These are phyloP conservation scores for Spongilla lacustris DNA, from an alignment of 37 sponge, comb jelly and placozoan species.

Conservation along the genomic window DNA sequence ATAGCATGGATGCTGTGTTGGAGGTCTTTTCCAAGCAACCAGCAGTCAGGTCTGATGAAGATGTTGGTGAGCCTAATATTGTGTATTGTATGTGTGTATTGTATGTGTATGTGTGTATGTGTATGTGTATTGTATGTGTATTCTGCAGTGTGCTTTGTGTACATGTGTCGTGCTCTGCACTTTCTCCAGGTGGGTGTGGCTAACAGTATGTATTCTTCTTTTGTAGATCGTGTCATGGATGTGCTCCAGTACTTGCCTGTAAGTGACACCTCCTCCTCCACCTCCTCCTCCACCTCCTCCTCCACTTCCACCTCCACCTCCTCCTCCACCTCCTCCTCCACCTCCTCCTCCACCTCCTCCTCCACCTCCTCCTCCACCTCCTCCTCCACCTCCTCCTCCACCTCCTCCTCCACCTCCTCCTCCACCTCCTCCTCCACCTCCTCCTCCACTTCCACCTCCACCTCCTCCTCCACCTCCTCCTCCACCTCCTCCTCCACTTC, in stretches of 20 bases:
- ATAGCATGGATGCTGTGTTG: slow-evolving; percentile 71
- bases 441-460: too few species aligned
- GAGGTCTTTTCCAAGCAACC: slow-evolving; percentile 72
- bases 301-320: too few species aligned
- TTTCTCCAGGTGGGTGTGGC: neutral
- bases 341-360: too few species aligned
- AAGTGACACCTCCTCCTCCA: neutral
- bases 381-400: too few species aligned
- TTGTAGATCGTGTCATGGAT: slow-evolving; percentile 67
- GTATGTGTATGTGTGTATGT: slow-evolving; percentile 24
- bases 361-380: too few species aligned
- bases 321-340: too few species aligned
- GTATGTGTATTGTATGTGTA: slow-evolving; percentile 13
- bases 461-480: too few species aligned
- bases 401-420: too few species aligned
- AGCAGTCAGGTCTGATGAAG: slow-evolving; percentile 63
- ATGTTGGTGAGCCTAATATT: slow-evolving; percentile 55
- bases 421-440: neutral
- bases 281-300: neutral
- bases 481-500: too few species aligned
- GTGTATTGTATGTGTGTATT: too few species aligned
- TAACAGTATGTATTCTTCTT: neutral
- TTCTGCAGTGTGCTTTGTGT: slow-evolving; percentile 25
- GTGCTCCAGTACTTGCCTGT: slow-evolving; percentile 71
- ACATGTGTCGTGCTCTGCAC: slow-evolving; percentile 4